Conservation (phyloP, 2,113 vertebrate genomes). For the Neogobius melanostomus region DNA sequence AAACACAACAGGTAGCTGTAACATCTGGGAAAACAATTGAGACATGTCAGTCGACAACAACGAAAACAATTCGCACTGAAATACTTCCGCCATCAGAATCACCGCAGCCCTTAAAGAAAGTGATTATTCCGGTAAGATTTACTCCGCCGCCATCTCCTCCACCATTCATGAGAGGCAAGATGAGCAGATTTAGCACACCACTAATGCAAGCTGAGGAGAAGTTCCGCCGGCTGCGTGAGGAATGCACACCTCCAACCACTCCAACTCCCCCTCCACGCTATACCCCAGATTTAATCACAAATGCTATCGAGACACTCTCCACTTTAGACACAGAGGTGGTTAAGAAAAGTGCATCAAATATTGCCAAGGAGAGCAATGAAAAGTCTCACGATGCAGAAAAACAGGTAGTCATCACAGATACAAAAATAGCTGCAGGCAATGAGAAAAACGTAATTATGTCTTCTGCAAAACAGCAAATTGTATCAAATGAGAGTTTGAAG, state of each 20-base stretch:
- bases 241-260: constrained; percentile 67
- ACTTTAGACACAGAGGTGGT: constrained; percentile 44
- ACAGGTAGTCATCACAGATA: constrained; percentile 39
- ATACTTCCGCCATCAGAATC: constrained; percentile 59
- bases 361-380: constrained; percentile 44
- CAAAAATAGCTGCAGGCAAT: constrained; percentile 45
- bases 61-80: constrained; percentile 47
- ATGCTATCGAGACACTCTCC: constrained; percentile 65
- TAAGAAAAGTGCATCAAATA: constrained; percentile 50
- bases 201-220: constrained; percentile 91
- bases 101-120: constrained; percentile 63
- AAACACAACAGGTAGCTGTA: constrained; percentile 40
- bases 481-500: constrained; percentile 65
- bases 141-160: constrained; percentile 77
- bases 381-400: constrained; percentile 57
- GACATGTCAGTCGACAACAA: constrained; percentile 46
- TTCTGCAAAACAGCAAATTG: constrained; percentile 57
- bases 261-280: constrained; percentile 58
- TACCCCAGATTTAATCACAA: constrained; percentile 62
- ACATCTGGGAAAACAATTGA: constrained; percentile 41
- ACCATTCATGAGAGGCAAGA: constrained; percentile 71
- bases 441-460: constrained; percentile 53
- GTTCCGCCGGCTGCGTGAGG: constrained; percentile 78
- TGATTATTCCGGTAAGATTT: constrained; percentile 73
- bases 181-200: constrained; percentile 86